Evolutionary conservation across 2,888 invertebrate species (phyloP), one percentile per base, ranked within the genome.

Genomic region (Drosophila imparisetae): DNA sequence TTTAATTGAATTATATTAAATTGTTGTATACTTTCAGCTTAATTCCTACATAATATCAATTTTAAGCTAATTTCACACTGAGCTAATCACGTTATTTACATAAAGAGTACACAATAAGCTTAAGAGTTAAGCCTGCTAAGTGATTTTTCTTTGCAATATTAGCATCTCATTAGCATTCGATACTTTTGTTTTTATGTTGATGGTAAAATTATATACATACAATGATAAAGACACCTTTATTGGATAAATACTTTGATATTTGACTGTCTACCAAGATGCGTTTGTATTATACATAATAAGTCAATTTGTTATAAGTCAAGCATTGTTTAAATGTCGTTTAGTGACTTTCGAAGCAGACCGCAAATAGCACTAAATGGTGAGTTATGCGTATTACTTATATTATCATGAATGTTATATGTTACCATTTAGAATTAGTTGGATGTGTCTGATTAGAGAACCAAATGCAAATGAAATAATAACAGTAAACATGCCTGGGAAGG

Each of bases 111-210:
- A 34, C 29, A 38, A 34, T 48, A 53, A 72, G 66, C 67, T 71
- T 72, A 66, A 13, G 36, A 65, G 55, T 68, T 66, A 66, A 73
- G 72, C 73, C 70, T 73, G 62, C 42, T 42, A 45, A 58, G 34
- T 70, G 38, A 50, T 66, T 60, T 38, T 30, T 48, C 13, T 21
- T 49, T 21, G 40, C 21, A 55, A 45, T 62, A 62, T 58, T 72
- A 74, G 83, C 84, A 81, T 81, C 89, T 89, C 89, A 89, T 89
- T 90, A 89, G 90, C 89, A 90, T 89, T 87, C 87, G 76, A 72
- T 80, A 75, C 65, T 69, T 75, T 75, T 74, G 53, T 55, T 68
- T 68, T 60, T 49, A 61, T 66, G 59, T 68, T 62, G 36, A 68
- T 63, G 52, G 45, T 70, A 68, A 66, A 57, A 67, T 78, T 78